phyloP scores from a whole-genome alignment of 2,113 vertebrate species.

The Salvator merianae region DNA sequence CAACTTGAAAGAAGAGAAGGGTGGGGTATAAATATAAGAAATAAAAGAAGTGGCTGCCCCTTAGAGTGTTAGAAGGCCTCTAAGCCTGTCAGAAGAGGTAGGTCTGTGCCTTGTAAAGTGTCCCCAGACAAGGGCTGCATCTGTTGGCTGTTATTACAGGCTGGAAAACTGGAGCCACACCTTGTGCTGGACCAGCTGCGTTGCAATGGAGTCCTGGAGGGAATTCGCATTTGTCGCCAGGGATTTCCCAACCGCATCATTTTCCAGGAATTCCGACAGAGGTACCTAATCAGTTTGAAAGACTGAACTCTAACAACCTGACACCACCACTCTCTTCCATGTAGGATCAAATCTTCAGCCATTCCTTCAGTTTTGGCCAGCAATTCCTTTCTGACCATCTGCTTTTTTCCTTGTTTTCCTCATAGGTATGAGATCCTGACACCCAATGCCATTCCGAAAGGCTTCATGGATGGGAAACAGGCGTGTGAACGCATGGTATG shows the following conservation, averaged over 20 bases:
- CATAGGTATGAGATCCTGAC: slow-evolving; percentile 91
- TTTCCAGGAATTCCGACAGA: slow-evolving; percentile 93
- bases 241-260: slow-evolving; percentile 94
- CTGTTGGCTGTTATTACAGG: slow-evolving; percentile 63
- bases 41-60: too few species aligned
- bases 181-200: slow-evolving; percentile 89
- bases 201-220: slow-evolving; percentile 91
- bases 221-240: slow-evolving; percentile 92
- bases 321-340: not conserved
- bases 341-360: not conserved
- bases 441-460: slow-evolving; percentile 90
- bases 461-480: slow-evolving; percentile 94
- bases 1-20: not conserved
- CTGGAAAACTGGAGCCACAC: slow-evolving; percentile 84
- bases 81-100: not conserved
- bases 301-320: too few species aligned
- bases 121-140: not conserved
- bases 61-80: too few species aligned
- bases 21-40: not conserved
- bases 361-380: too few species aligned
- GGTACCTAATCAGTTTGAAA: slow-evolving; percentile 61
- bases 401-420: not conserved
- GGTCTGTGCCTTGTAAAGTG: not conserved
- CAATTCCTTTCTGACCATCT: not conserved
- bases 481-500: slow-evolving; percentile 90